Evolutionary conservation across 2,113 vertebrate species (phyloP), one percentile per base, ranked within the genome.

Genomic region (Crotalus viridis): DNA sequence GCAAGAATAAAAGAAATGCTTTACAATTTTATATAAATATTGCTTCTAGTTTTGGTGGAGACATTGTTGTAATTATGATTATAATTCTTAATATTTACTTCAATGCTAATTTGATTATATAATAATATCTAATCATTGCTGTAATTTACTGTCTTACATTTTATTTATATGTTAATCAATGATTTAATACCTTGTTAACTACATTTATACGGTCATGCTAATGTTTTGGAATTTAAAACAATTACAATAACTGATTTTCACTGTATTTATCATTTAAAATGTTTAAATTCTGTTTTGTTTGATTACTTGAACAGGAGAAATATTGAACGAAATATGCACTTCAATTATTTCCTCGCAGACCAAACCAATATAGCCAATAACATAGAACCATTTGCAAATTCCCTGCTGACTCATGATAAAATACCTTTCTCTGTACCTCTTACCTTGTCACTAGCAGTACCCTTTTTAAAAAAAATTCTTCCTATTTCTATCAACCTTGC

Each of bases 131-230:
- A 94, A 94, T 46, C n/a, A 90, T 1, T 17, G 69, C 13, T 91
- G 90, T 28, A 4, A 92, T 56, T 92, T 69, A 93, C 10, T 56
- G 3, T 6, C 21, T 94, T 7, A 33, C 28, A 8, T 61, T 91
- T 3, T 89, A 21, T 86, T 93, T 91, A n/a, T 91, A 91, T 93
- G 69, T 46, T 89, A 91, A 85, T 85, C 85, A 93, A 85, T 93
- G 90, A 91, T 93, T 86, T 85, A 91, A 89, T 93, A 69, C n/a
- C 46, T 61, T 89, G 33, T 91, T 91, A 93, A 55, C 64, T 74
- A 55, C 24, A 1, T 13, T 10, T 61, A 89, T 22, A 8, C 61
- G 6, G 24, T 10, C 19, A n/a, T 91, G 93, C 26, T 85, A 59
- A 33, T 2, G 55, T 86, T 88, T 28, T 90, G 69, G 51, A 74